Base-by-base conservation (phyloP, 1,140 invertebrate species). In the Solen grandis region DNA sequence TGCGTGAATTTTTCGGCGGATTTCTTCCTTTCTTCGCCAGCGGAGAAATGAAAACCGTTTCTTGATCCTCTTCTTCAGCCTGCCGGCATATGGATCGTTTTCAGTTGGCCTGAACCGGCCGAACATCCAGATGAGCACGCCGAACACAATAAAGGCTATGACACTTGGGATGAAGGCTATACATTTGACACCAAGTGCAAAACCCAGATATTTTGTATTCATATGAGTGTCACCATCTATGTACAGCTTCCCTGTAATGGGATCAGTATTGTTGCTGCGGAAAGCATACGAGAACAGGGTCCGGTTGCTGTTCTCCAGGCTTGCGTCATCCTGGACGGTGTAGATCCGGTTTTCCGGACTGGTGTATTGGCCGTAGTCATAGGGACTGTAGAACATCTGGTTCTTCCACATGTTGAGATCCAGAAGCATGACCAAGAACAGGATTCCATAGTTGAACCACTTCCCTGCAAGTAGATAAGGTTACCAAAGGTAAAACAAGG, bases 381-480 rank as follows among this genome's bases (percentile, higher is more conserved):
- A 88, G 0, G 94, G 94, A 50, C 81, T 73, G 78, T 94, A 94
- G 83, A 94, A 94, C 33, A 94, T 93, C 88, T 94, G 94, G 87
- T 94, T 94, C 85, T 94, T 94, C 94, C 94, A 94, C 94, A 94
- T 94, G 88, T 94, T 94, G 52, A 94, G 84, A 86, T 94, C 94
- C 13, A 94, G 90, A 38, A 94, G 90, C 91, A 94, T 93, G 4
- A 94, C 94, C 74, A 94, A 84, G 66, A 94, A 93, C 35, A 94
- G 92, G 52, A 94, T 93, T 52, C 94, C 93, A 87, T 94, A 94
- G 83, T 94, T 94, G 88, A 94, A 94, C 94, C 94, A 94, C 90
- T 94, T 94, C 13, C 94, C 94, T 94, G 84, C 0, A 88, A 90
- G n/a, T n/a, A n/a, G n/a, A n/a, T n/a, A 78, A 82, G 82, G 84